phyloP scores from a whole-genome alignment of 2,888 invertebrate genomes.

The Agonum fuliginosum region DNA sequence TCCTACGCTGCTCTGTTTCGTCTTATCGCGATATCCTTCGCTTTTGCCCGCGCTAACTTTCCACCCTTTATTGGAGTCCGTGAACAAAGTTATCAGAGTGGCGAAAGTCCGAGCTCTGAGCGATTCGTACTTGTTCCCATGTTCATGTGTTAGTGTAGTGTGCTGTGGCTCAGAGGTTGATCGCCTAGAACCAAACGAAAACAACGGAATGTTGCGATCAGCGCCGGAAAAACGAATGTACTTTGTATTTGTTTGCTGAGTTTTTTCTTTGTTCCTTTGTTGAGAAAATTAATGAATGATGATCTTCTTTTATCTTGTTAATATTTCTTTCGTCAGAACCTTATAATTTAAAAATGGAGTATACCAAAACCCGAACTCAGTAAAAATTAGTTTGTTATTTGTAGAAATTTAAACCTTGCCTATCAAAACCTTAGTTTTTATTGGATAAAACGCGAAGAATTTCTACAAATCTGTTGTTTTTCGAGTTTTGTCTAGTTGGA shows the following conservation, averaged over 20 bases:
- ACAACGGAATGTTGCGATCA: not conserved
- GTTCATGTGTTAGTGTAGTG: no score
- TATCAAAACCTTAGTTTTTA: no score
- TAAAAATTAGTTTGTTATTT: no score
- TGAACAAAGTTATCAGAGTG: constrained; percentile 43
- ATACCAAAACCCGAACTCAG: no score
- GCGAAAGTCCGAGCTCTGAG: constrained; percentile 13
- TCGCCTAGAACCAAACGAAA: not conserved
- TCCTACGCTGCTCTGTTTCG: not conserved
- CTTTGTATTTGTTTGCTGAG: constrained; percentile 1
- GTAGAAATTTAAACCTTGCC: no score
- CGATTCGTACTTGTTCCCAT: constrained; percentile 1
- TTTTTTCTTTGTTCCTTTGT: not conserved
- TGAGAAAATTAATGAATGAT: not conserved
- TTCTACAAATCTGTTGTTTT: no score
- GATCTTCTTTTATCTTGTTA: not conserved
- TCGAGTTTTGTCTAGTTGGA: no score
- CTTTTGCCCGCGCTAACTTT: constrained; percentile 20
- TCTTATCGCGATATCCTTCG: constrained; percentile 41
- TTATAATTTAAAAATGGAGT: no score
- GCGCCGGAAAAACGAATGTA: not conserved
- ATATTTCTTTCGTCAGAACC: not conserved
- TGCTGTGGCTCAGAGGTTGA: not conserved
- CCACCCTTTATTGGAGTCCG: constrained; percentile 43
- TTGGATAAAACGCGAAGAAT: no score